phyloP scores from a whole-genome alignment of 2,888 invertebrate species.

The Cantharis lateralis region DNA sequence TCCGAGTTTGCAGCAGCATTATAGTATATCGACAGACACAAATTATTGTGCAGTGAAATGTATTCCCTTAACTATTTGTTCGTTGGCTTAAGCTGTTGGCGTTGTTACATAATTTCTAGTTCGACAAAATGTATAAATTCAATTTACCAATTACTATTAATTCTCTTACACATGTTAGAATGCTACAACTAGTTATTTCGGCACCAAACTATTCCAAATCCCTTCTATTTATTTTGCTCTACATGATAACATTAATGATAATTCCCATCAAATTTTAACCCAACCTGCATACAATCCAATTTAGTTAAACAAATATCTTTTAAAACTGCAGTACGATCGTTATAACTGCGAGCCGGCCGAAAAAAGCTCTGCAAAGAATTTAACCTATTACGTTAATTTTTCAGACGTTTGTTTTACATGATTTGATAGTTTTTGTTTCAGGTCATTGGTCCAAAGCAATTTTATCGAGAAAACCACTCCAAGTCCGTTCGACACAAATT shows the following conservation, averaged over 20 bases:
- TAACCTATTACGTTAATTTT: neutral
- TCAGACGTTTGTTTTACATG: neutral
- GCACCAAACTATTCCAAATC: neutral
- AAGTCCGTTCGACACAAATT: neutral
- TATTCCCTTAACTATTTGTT: slow-evolving; percentile 12
- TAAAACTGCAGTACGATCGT: neutral
- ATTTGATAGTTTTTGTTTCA: neutral
- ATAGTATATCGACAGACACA: slow-evolving; percentile 1
- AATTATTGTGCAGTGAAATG: slow-evolving; percentile 10
- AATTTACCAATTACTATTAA: neutral
- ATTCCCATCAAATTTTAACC: neutral
- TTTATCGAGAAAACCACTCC: neutral
- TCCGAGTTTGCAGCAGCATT: neutral
- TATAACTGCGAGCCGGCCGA: neutral
- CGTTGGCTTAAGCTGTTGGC: slow-evolving; percentile 5
- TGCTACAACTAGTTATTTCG: neutral
- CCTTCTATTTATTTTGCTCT: neutral
- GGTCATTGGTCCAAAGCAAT: neutral
- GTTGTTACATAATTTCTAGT: slow-evolving; percentile 7
- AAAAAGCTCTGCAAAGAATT: neutral
- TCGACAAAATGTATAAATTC: neutral
- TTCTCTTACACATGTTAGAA: neutral
- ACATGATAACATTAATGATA: neutral
- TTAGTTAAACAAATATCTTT: neutral
- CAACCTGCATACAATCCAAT: neutral